phyloP scores from a whole-genome alignment of 2,113 vertebrate species.

The Cynocephalus volans region DNA sequence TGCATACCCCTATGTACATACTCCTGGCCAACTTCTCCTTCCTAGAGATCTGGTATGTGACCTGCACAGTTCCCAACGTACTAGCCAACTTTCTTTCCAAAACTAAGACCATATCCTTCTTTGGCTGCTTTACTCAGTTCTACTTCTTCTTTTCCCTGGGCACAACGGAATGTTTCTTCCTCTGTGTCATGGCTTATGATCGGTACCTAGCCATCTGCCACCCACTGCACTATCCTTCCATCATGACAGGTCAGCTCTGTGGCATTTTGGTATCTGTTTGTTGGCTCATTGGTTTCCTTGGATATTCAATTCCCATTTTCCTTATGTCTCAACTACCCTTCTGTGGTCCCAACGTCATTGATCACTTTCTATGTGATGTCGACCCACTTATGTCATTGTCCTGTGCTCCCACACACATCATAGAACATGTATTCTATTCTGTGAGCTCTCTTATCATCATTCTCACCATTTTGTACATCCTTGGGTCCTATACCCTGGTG shows the following conservation, averaged over 20 bases:
- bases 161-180: constrained; percentile 70
- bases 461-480: constrained; percentile 64
- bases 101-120: constrained; percentile 76
- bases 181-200: constrained; percentile 82
- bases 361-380: constrained; percentile 82
- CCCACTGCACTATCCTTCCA: constrained; percentile 73
- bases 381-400: constrained; percentile 66
- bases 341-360: constrained; percentile 77
- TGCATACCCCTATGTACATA: constrained; percentile 78
- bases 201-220: constrained; percentile 80
- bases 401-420: not conserved
- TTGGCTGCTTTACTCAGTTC: constrained; percentile 78
- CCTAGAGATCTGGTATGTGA: constrained; percentile 81
- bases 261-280: constrained; percentile 58
- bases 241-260: constrained; percentile 74
- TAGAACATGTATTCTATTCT: not conserved
- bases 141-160: constrained; percentile 80
- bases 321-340: constrained; percentile 79
- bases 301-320: constrained; percentile 52
- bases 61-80: constrained; percentile 80
- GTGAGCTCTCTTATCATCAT: constrained; percentile 58
- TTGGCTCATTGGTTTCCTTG: constrained; percentile 77
- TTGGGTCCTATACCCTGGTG: constrained; percentile 68
- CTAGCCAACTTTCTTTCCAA: constrained; percentile 73
- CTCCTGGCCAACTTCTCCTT: constrained; percentile 79